Evolutionary conservation across 2,888 invertebrate genomes (phyloP).

Genomic region (Agrilus cyanescens): DNA sequence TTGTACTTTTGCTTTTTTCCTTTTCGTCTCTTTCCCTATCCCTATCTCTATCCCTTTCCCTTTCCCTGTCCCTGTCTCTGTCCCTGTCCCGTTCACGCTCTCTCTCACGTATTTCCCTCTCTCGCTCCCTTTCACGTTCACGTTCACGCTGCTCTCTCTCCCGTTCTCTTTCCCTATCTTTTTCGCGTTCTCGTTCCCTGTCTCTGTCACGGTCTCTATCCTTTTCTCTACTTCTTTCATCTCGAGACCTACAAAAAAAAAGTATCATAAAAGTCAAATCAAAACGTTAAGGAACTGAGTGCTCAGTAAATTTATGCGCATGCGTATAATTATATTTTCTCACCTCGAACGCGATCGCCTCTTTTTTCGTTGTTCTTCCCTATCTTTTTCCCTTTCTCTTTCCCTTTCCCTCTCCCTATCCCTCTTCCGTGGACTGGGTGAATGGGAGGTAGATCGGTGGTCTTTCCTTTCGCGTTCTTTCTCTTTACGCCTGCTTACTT

Average conservation of each 20-base stretch:
- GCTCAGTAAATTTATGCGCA: too few relatives aligned
- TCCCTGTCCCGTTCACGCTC: conserved; percentile 38
- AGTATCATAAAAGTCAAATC: not conserved
- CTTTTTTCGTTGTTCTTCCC: conserved; percentile 24
- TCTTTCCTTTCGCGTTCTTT: conserved; percentile 40
- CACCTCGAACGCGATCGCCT: too few relatives aligned
- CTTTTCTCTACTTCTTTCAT: conserved; percentile 21
- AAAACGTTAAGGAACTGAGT: not conserved
- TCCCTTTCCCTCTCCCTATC: conserved; percentile 31
- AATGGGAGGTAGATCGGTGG: conserved; percentile 25
- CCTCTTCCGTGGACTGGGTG: conserved; percentile 31
- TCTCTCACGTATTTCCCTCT: conserved; percentile 32
- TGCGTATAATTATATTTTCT: not conserved
- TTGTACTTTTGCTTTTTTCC: conserved; percentile 40
- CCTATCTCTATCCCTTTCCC: conserved; percentile 36
- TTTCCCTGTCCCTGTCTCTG: conserved; percentile 38
- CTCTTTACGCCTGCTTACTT: conserved; percentile 55
- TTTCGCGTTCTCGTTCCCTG: conserved; percentile 33
- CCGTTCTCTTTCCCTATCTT: conserved; percentile 29
- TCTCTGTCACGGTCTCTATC: conserved; percentile 32
- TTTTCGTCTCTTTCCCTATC: conserved; percentile 40
- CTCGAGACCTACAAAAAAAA: conserved; percentile 29
- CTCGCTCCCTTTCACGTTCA: conserved; percentile 36
- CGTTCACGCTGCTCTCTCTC: conserved; percentile 37
- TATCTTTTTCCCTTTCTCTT: conserved; percentile 37